These are phyloP conservation scores for Aporophyla lueneburgensis DNA, from an alignment of 2,888 invertebrate species.

Conservation along the genomic window DNA sequence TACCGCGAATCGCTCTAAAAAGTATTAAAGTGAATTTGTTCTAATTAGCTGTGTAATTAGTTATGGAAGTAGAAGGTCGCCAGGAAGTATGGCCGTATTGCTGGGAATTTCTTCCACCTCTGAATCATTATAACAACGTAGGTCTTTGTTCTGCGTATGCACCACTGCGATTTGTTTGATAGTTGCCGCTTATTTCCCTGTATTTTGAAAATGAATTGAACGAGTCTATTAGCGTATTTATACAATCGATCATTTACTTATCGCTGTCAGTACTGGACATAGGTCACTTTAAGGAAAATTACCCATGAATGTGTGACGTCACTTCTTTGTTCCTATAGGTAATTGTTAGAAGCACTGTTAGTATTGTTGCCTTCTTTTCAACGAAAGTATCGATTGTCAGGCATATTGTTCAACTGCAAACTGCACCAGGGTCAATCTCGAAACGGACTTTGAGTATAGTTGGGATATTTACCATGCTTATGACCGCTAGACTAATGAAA, in stretches of 20 bases:
- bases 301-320: neutral
- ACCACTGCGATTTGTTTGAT: constrained; percentile 59
- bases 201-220: constrained; percentile 35
- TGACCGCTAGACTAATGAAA: constrained; percentile 5
- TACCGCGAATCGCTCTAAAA: constrained; percentile 47
- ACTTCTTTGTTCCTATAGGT: neutral
- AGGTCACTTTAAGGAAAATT: constrained; percentile 5
- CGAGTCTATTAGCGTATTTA: neutral
- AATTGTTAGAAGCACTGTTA: neutral
- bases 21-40: constrained; percentile 60
- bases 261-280: neutral
- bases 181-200: constrained; percentile 39
- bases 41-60: constrained; percentile 66
- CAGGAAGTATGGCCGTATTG: constrained; percentile 66
- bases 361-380: neutral
- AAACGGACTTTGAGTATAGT: neutral
- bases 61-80: constrained; percentile 69
- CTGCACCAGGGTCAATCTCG: neutral
- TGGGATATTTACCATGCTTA: neutral
- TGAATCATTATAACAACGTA: constrained; percentile 66
- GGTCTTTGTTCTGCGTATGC: constrained; percentile 63
- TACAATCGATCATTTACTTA: constrained; percentile 18
- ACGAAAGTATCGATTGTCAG: neutral
- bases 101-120: constrained; percentile 70
- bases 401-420: neutral